Evolutionary conservation across 1,140 invertebrate genomes (phyloP), one percentile per base, ranked within the genome.

Genomic region (Solenopsis fugax): DNA sequence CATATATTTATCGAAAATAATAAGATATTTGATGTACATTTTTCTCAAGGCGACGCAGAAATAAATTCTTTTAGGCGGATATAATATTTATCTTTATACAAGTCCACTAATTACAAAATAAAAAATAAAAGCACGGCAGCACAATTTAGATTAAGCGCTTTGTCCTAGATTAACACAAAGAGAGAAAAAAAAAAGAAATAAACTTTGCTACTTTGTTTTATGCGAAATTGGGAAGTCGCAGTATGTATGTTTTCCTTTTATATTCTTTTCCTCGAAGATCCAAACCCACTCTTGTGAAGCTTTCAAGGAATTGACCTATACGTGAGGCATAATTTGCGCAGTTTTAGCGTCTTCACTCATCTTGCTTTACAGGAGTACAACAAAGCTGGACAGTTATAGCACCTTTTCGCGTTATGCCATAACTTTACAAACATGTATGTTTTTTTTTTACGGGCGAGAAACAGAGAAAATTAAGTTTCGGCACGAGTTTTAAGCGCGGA

Each of bases 1-100:
- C 58, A 69, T 86, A 86, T 86, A 86, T 86, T 82, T 82, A 58
- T 86, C 65, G 77, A 82, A 67, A 86, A 64, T 72, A 72, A 82
- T 48, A 60, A 58, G 24, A 67, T 37, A 52, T 81, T 81, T 71
- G 54, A 45, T 82, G 37, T 86, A 69, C 77, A 86, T 80, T 10
- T 41, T 48, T 18, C 60, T 82, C 48, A n/a, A 86, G 52, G 54
- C 50, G 54, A 29, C 64, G 76, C 34, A 82, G 71, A 81, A 82
- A 54, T 48, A 62, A 86, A 69, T 52, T 52, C 0, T 56, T 62
- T 60, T 84, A 60, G 52, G 69, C 69, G 34, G 48, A 48, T 84
- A 48, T 84, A 84, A 65, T 45, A 72, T 81, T 65, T 12, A 48
- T 21, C 65, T 78, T 64, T 54, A 85, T 50, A 54, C 65, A 86